Base-by-base conservation (phyloP, 1,140 invertebrate species). In the Leptinotarsa undecemlineata region DNA sequence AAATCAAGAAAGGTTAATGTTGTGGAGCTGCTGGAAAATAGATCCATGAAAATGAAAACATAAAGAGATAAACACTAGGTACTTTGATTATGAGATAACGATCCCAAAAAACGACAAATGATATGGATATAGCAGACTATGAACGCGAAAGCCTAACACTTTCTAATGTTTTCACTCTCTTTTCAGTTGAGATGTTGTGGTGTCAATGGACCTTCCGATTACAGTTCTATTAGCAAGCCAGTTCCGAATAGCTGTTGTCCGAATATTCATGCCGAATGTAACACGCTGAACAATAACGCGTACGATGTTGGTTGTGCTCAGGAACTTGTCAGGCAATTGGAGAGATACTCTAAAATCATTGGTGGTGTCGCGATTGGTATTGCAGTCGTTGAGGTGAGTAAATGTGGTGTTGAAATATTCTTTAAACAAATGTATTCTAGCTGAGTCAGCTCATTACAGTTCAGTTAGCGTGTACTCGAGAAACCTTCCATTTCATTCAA, bases 311-410 rank as follows among this genome's bases (percentile, higher is more conserved):
- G 80, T 13, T 83, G 82, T 72, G 70, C 71, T 3, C 33, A 77
- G 8, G 57, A 72, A 48, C 57, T 91, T 2, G 81, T 81, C 15
- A 79, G 86, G 0, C 75, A 88, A 19, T 84, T 91, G 77, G 83
- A 87, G 77, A 82, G 82, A 20, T 84, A 86, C 80, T 88, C 88
- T 71, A 87, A 89, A 74, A 81, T 89, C 47, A 86, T 92, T 63
- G 92, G 90, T 78, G 88, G 88, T 17, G 82, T 92, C 48, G 90
- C 90, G 17, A 88, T 93, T 71, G 90, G 89, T 70, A 87, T 93
- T 76, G 91, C 91, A 66, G 91, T 85, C 78, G 85, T 91, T 78
- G 91, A 93, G 87, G 91, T 92, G 82, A 84, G 62, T 67, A 57
- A 11, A 67, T 33, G 1, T 8, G 0, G 0, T 33, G 0, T 33